Percentiles rank a stretch among this genome's conserved stretches.
Conservation (phyloP, 2,888 invertebrate genomes). For the Pecten maximus region DNA sequence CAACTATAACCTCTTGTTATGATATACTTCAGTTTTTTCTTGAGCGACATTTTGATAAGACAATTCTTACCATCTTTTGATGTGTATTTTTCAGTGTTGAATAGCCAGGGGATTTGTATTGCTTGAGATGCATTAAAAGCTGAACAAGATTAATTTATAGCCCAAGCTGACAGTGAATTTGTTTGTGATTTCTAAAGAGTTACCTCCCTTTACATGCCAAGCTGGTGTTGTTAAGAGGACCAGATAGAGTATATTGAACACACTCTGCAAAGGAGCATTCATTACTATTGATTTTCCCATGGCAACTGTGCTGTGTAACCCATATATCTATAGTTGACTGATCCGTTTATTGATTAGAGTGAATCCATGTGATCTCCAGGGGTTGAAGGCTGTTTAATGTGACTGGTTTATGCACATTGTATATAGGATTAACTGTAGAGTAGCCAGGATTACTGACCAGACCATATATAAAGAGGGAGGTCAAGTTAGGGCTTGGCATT, state of each 20-base stretch:
- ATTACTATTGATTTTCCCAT: not conserved
- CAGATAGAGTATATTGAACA: not conserved
- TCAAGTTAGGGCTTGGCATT: not conserved
- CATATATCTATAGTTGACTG: not conserved
- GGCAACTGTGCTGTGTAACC: not conserved
- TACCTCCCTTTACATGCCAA: conserved; percentile 2
- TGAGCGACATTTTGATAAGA: no score
- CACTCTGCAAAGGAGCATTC: not conserved
- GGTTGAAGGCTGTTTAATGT: not conserved
- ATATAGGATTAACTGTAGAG: not conserved
- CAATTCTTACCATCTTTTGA: no score
- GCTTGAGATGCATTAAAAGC: no score
- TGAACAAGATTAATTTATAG: no score
- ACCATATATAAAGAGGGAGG: not conserved
- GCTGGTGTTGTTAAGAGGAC: not conserved
- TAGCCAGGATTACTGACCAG: not conserved
- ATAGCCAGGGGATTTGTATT: no score
- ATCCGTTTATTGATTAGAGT: not conserved
- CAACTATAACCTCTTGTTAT: no score
- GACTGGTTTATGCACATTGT: not conserved
- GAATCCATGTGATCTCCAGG: not conserved
- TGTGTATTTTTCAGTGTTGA: no score
- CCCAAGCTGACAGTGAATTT: no score
- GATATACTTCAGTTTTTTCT: no score
- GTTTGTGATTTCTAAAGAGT: not conserved